Evolutionary conservation across 2,888 invertebrate species (phyloP), one percentile per base, ranked within the genome.

Genomic region (Pilophorus perplexus): DNA sequence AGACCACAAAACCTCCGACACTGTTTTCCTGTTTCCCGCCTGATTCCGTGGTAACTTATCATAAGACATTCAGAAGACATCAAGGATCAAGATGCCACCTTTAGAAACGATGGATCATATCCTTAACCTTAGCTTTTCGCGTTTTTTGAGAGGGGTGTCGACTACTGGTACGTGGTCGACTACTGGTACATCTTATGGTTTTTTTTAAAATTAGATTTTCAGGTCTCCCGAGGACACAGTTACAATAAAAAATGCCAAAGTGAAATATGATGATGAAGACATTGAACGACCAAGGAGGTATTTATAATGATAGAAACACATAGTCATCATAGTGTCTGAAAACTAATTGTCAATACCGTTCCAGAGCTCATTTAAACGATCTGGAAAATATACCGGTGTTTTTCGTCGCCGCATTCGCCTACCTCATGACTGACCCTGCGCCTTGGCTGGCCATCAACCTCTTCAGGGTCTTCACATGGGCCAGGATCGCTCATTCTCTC

Each of bases 311-410:
- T n/a, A n/a, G 4, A 37, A 37, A n/a, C 37, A 37, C 14, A n/a
- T n/a, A n/a, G n/a, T n/a, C n/a, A n/a, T n/a, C n/a, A n/a, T n/a
- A n/a, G n/a, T n/a, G n/a, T n/a, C n/a, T n/a, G n/a, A n/a, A n/a
- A n/a, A n/a, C n/a, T n/a, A n/a, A n/a, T n/a, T n/a, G n/a, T n/a
- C n/a, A n/a, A n/a, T n/a, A n/a, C 16, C 27, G 16, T 77, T 78
- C 8, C 75, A 86, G 86, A 73, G 86, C 85, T 12, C 86, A 88
- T 74, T 78, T 82, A 72, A 88, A 88, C 73, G 88, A 88, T 75
- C 74, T 88, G 75, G 87, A 88, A 77, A 88, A 87, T 75, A 86
- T 88, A 64, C 80, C 84, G 0, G 79, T 83, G 1, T 88, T 86
- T 74, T 80, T 85, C 75, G 73, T 85, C 12, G 75, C 84, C 25